Conservation (phyloP, 2,113 vertebrate genomes). For the Xyrauchen texanus region DNA sequence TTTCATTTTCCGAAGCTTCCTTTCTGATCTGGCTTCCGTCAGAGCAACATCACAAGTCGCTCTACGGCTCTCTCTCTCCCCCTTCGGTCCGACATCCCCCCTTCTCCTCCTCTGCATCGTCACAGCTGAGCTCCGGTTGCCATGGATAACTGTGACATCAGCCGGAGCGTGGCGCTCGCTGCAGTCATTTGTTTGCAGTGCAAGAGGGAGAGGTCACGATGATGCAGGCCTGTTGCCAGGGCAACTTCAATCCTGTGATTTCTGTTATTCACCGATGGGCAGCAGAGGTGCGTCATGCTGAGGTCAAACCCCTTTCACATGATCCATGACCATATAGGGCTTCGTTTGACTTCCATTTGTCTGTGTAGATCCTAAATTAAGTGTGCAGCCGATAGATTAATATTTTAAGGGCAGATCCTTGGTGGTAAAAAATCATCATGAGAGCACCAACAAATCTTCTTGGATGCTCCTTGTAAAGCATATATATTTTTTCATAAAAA, state of each 20-base stretch:
- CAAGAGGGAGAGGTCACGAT: constrained; percentile 47
- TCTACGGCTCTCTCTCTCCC: not conserved
- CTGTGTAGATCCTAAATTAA: not conserved
- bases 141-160: constrained; percentile 80
- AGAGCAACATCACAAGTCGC: constrained; percentile 6
- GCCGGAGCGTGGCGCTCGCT: constrained; percentile 62
- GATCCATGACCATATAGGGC: constrained; percentile 18
- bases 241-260: constrained; percentile 57
- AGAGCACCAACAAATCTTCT: not conserved
- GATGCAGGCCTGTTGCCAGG: constrained; percentile 62
- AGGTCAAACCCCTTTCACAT: constrained; percentile 32
- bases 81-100: not conserved
- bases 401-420: constrained; percentile 1
- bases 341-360: not conserved
- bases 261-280: constrained; percentile 39
- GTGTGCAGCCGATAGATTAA: not conserved
- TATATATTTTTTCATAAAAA: constrained; percentile 1
- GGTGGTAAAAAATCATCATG: not conserved
- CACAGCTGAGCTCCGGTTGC: constrained; percentile 68
- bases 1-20: not conserved
- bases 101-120: constrained; percentile 51
- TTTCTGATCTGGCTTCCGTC: not conserved
- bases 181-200: constrained; percentile 66
- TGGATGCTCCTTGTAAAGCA: not conserved
- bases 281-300: constrained; percentile 20